Percentiles rank a stretch among this genome's conserved stretches.
These are phyloP conservation scores for Leucania comma DNA, from an alignment of 2,888 invertebrate genomes.

Conservation along the genomic window DNA sequence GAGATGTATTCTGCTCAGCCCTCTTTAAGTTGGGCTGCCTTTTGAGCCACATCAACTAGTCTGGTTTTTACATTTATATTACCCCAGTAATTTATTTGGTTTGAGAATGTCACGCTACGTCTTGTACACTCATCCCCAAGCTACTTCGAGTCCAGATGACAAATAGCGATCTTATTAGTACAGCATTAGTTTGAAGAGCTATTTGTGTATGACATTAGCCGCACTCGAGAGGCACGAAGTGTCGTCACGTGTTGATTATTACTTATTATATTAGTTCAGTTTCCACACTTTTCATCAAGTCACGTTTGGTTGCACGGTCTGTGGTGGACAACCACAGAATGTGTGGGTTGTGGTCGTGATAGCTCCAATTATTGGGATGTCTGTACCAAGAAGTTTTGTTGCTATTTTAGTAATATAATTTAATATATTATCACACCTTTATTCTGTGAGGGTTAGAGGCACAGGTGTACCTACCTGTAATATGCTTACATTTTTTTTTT, in stretches of 20 bases:
- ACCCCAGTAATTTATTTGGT: background rate
- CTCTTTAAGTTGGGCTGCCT: no score
- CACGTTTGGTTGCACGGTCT: constrained; percentile 41
- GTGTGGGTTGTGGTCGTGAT: constrained; percentile 2
- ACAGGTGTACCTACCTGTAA: no score
- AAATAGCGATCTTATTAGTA: constrained; percentile 7
- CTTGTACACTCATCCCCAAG: background rate
- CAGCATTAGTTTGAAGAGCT: constrained; percentile 28
- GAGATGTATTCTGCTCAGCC: no score
- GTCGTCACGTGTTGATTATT: constrained; percentile 39
- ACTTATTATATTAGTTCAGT: constrained; percentile 10
- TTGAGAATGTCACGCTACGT: background rate
- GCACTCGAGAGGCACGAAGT: constrained; percentile 46
- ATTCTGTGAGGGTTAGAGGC: no score
- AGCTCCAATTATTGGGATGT: background rate
- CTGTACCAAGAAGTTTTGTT: background rate
- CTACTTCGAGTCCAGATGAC: constrained; percentile 6
- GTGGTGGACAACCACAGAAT: background rate
- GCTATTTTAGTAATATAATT: background rate
- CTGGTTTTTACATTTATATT: no score
- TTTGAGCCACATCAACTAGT: no score
- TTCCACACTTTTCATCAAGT: constrained; percentile 17
- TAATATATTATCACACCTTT: background rate
- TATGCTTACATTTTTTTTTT: no score
- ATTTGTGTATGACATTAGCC: constrained; percentile 37